phyloP scores from a whole-genome alignment of 2,113 vertebrate genomes.

The Myotis brandtii region DNA sequence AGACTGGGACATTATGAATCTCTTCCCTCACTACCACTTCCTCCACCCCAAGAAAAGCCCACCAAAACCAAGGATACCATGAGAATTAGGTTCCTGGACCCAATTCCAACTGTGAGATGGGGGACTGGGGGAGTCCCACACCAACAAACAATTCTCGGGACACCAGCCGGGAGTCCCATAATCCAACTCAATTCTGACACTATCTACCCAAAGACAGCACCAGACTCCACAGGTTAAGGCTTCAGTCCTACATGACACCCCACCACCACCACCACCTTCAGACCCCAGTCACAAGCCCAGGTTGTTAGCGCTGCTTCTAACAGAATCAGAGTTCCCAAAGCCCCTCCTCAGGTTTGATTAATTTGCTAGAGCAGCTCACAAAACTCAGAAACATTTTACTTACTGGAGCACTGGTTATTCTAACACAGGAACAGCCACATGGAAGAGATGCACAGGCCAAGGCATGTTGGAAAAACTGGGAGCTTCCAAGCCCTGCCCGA shows the following conservation, averaged over 20 bases:
- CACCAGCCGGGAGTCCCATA: neutral
- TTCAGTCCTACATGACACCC: neutral
- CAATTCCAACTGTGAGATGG: neutral
- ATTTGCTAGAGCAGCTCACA: neutral
- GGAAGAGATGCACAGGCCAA: neutral
- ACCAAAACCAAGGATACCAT: neutral
- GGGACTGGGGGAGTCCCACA: neutral
- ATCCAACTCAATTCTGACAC: neutral
- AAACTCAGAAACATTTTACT: neutral
- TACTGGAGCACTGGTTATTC: neutral
- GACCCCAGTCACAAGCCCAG: neutral
- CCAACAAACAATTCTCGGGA: neutral
- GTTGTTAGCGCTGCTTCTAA: neutral
- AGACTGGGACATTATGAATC: neutral
- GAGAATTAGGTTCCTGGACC: neutral
- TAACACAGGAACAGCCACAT: neutral
- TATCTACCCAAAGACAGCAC: neutral
- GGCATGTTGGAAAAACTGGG: neutral
- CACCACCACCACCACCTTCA: neutral
- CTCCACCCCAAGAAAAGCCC: neutral
- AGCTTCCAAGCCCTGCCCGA: fast-evolving
- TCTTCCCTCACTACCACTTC: neutral
- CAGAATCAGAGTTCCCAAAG: neutral
- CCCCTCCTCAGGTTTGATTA: neutral
- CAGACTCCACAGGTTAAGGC: neutral